phyloP scores from a whole-genome alignment of 2,797 vertebrate species.

The Capromys pilorides region DNA sequence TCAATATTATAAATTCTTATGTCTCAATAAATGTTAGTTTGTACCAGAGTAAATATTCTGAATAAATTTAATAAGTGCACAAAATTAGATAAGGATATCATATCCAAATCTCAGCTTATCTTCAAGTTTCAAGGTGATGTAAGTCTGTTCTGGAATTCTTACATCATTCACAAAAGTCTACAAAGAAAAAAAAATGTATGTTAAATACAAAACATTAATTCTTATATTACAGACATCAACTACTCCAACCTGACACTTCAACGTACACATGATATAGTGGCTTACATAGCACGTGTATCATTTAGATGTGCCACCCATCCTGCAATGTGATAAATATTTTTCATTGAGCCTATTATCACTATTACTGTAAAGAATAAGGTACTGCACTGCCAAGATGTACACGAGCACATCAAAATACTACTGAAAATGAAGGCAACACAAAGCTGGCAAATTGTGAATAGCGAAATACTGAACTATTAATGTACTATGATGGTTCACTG shows the following conservation, averaged over 20 bases:
- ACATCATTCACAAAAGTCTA: slow-evolving; percentile 99
- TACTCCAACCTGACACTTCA: not conserved
- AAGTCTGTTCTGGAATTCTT: slow-evolving; percentile 98
- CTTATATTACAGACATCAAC: slow-evolving; percentile 41
- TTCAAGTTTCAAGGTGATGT: slow-evolving; percentile 97
- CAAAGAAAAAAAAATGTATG: slow-evolving; percentile 70
- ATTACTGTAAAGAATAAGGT: not conserved
- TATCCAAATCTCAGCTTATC: slow-evolving; percentile 99
- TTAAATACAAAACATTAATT: slow-evolving; percentile 47
- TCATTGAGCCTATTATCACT: not conserved
- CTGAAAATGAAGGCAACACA: not conserved
- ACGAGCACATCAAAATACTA: not conserved
- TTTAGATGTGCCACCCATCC: not conserved
- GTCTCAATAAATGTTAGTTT: slow-evolving; percentile 62
- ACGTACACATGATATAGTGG: not conserved
- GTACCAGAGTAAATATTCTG: slow-evolving; percentile 46
- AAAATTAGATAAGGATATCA: slow-evolving; percentile 95
- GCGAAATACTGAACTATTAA: slow-evolving; percentile 22
- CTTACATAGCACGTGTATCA: not conserved
- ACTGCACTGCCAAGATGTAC: not conserved
- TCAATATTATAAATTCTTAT: slow-evolving; percentile 35
- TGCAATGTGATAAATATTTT: not conserved
- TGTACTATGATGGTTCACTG: not conserved
- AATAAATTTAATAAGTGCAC: slow-evolving; percentile 55
- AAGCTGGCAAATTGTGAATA: not conserved